Base-by-base conservation (phyloP, 2,888 invertebrate species). In the Epinotia bilunana region DNA sequence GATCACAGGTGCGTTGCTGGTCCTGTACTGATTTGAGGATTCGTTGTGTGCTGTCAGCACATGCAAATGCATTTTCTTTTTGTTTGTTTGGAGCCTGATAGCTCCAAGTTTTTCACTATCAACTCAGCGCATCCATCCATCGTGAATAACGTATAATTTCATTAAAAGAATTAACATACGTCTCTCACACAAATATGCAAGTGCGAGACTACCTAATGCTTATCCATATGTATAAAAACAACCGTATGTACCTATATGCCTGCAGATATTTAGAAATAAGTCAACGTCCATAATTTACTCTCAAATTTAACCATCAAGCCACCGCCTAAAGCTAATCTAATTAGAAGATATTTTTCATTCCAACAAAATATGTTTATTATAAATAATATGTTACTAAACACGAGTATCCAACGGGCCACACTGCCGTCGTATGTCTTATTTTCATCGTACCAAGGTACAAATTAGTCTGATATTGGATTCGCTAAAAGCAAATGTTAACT, bases 331-430 rank as follows among this genome's bases (percentile, higher is more conserved):
- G 70, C 74, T 16, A 70, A 63, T 57, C 62, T 57, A 73, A 74
- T 70, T 60, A 60, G 46, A 63, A 65, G 57, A n/a, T 13, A 65
- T 53, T 60, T 58, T 49, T 74, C 64, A 65, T 74, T 60, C 60
- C 53, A 55, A 68, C 57, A 73, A 33, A 73, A 39, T 67, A 53
- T 43, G 53, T 71, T 77, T 76, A 83, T 82, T 79, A 84, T 84
- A 85, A 87, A 87, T 85, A 85, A 84, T 82, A 80, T 79, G 81
- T 86, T 84, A 81, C 81, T 79, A 83, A 85, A 84, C 78, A 82
- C 81, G 83, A 80, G 78, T 74, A 77, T 58, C 64, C 76, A 77
- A 77, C 70, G 77, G 76, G 84, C 79, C 83, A 83, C 64, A 83
- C 87, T 83, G 76, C 55, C 46, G 72, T 62, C 39, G 9, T 58